Conservation (phyloP, 2,113 vertebrate genomes). For the Myotis lucifugus region DNA sequence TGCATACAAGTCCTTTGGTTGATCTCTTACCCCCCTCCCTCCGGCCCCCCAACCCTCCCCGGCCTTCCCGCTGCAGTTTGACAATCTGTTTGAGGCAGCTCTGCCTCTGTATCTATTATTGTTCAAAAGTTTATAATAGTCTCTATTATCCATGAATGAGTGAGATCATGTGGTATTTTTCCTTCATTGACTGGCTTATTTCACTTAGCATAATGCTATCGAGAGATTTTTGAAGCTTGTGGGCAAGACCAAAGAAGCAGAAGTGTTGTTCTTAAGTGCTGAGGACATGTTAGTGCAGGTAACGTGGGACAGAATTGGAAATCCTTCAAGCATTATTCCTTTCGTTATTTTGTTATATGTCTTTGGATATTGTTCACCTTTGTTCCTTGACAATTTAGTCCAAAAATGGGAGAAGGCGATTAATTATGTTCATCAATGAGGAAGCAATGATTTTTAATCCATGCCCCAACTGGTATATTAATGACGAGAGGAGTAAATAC, state of each 20-base stretch:
- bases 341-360: background rate
- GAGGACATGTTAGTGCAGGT: slow-evolving; percentile 67
- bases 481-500: background rate
- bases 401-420: background rate
- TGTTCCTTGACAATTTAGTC: background rate
- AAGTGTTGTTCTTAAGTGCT: slow-evolving; percentile 46
- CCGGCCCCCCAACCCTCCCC: no score
- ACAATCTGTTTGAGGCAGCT: no score
- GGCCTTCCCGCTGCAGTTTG: no score
- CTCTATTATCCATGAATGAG: no score
- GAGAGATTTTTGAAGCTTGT: slow-evolving; percentile 71
- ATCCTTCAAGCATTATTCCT: background rate
- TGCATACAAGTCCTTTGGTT: no score
- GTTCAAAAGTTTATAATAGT: no score
- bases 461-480: background rate
- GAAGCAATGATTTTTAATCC: background rate
- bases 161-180: no score
- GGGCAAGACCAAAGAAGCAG: slow-evolving; percentile 66
- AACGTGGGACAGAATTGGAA: background rate
- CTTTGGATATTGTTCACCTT: background rate
- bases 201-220: no score
- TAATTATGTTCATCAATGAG: background rate
- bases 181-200: no score
- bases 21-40: no score
- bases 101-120: no score